A percentile compares a stretch with the other conserved stretches of the same genome.
These are phyloP conservation scores for Microctenopoma stevenorrisi DNA, from an alignment of 2,797 vertebrate species.

Conservation along the genomic window DNA sequence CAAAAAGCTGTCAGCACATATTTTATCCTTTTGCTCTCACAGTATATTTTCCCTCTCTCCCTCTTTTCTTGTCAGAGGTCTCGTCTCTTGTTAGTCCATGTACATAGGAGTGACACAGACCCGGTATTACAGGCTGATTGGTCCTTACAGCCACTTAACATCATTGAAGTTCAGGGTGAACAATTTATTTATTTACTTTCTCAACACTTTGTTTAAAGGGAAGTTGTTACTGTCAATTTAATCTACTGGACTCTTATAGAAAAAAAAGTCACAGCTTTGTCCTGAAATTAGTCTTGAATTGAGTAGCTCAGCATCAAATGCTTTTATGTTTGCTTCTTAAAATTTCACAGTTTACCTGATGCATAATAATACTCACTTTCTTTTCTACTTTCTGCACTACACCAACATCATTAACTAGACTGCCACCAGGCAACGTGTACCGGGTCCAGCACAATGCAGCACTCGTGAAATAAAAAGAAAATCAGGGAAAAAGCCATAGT, in stretches of 20 bases:
- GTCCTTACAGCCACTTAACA: not conserved
- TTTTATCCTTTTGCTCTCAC: conserved; percentile 72
- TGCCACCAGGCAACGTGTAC: conserved; percentile 22
- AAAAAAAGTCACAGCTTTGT: not conserved
- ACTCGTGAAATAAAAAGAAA: conserved; percentile 23
- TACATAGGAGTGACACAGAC: conserved; percentile 22
- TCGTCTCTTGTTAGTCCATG: conserved; percentile 29
- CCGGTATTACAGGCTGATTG: conserved; percentile 12
- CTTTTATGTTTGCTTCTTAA: not conserved
- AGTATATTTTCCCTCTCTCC: conserved; percentile 60
- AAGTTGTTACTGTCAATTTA: not conserved
- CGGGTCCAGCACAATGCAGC: conserved; percentile 17
- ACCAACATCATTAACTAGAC: conserved; percentile 6
- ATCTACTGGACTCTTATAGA: conserved; percentile 6
- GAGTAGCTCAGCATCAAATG: not conserved
- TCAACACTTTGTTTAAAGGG: not conserved
- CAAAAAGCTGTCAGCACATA: conserved; percentile 82
- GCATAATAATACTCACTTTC: not conserved
- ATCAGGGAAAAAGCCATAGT: not conserved
- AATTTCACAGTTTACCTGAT: conserved; percentile 17
- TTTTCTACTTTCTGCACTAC: conserved; percentile 7
- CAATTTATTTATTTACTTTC: not conserved
- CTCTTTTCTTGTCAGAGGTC: conserved; percentile 43
- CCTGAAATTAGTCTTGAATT: conserved; percentile 21
- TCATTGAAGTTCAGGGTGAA: not conserved